Conservation (phyloP, 2,888 invertebrate species). For the Cancer borealis region DNA sequence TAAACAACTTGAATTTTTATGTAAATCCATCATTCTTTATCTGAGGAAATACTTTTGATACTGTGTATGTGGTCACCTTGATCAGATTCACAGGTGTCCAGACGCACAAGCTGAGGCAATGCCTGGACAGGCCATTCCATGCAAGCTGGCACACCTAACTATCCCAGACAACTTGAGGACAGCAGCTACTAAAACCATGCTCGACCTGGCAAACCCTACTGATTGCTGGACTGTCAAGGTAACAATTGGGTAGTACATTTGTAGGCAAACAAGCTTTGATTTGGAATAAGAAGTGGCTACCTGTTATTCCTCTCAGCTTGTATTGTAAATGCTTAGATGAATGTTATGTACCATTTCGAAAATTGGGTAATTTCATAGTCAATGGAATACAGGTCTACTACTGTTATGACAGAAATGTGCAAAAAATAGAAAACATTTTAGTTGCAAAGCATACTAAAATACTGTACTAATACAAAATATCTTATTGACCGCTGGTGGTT, state of each 20-base stretch:
- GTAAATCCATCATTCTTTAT: no score
- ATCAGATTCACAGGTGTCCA: conserved; percentile 49
- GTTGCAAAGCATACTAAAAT: no score
- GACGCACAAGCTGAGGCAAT: background rate
- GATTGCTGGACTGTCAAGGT: conserved; percentile 54
- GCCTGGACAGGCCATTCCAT: conserved; percentile 49
- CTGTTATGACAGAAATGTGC: no score
- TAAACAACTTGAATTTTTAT: no score
- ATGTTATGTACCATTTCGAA: background rate
- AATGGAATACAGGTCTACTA: no score
- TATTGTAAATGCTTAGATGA: background rate
- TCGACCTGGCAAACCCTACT: background rate
- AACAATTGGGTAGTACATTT: background rate
- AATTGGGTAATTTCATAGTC: background rate
- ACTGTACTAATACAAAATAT: no score
- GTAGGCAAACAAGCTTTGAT: background rate
- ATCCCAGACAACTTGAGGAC: background rate
- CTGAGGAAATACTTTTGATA: no score
- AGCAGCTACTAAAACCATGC: background rate
- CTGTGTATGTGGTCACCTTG: background rate
- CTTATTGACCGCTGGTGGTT: no score
- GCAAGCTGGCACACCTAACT: conserved; percentile 11
- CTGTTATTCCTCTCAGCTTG: background rate
- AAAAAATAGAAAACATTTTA: no score
- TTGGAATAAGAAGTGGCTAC: background rate